Conservation (phyloP, 2,113 vertebrate species). For the Oryzias javanicus region DNA sequence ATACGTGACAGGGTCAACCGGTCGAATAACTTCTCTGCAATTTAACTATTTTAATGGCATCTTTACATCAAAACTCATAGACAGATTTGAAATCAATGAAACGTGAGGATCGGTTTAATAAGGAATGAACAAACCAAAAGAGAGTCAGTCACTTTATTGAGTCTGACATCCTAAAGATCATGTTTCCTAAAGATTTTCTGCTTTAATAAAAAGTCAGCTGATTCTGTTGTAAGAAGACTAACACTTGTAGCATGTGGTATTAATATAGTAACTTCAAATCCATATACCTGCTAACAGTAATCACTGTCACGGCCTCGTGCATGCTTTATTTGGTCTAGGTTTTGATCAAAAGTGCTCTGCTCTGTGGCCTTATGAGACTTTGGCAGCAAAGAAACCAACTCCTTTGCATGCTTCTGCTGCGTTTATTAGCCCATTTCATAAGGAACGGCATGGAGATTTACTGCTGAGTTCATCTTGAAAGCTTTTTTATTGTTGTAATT, state of each 20-base stretch:
- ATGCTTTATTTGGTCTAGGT: slow-evolving; percentile 60
- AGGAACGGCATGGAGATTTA: slow-evolving; percentile 67
- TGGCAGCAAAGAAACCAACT: slow-evolving; percentile 43
- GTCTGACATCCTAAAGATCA: slow-evolving; percentile 47
- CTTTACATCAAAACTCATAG: slow-evolving; percentile 11
- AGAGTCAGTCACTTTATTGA: slow-evolving; percentile 37
- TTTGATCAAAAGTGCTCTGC: slow-evolving; percentile 59
- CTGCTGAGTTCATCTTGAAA: slow-evolving; percentile 71
- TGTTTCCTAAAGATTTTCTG: slow-evolving; percentile 68
- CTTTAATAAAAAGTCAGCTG: slow-evolving; percentile 67
- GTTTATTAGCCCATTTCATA: slow-evolving; percentile 65
- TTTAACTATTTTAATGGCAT: slow-evolving; percentile 4
- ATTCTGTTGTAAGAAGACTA: slow-evolving; percentile 50
- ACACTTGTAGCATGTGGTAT: slow-evolving; percentile 55
- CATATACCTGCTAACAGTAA: slow-evolving; percentile 64
- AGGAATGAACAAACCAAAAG: slow-evolving; percentile 21
- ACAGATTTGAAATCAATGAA: slow-evolving; percentile 15
- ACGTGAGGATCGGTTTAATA: slow-evolving; percentile 48
- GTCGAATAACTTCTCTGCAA: no score
- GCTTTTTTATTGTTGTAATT: slow-evolving; percentile 78
- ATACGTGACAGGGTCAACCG: slow-evolving; percentile 4
- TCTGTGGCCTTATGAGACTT: slow-evolving; percentile 43
- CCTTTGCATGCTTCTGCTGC: slow-evolving; percentile 50
- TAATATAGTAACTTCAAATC: slow-evolving; percentile 48
- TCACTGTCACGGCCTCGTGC: slow-evolving; percentile 50